phyloP scores from a whole-genome alignment of 2,888 invertebrate genomes.

The Nomada goodeniana region DNA sequence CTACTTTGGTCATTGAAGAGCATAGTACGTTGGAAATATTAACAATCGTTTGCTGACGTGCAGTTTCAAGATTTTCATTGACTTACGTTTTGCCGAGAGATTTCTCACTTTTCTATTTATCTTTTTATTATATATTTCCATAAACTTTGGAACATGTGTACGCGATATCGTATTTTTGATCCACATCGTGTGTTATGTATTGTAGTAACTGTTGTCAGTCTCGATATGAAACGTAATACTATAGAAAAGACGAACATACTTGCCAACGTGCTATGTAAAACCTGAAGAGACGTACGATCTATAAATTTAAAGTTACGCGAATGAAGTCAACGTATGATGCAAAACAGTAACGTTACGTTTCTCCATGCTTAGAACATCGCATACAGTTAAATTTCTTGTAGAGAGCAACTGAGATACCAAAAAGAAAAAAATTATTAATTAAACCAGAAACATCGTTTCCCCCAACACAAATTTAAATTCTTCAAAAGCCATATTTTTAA shows the following conservation, averaged over 20 bases:
- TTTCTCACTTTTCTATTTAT: neutral
- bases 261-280: constrained; percentile 47
- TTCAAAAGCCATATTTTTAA: constrained; percentile 1
- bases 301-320: constrained; percentile 37
- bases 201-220: constrained; percentile 42
- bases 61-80: constrained; percentile 8
- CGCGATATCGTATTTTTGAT: constrained; percentile 12
- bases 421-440: constrained; percentile 12
- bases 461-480: neutral
- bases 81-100: neutral
- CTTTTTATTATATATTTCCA: neutral
- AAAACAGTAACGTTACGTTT: constrained; percentile 28
- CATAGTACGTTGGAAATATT: constrained; percentile 43
- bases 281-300: constrained; percentile 34
- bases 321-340: constrained; percentile 16
- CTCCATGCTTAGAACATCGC: constrained; percentile 14
- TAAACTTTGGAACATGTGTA: constrained; percentile 9
- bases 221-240: constrained; percentile 38
- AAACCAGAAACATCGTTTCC: constrained; percentile 1
- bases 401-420: constrained; percentile 39
- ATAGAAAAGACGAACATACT: constrained; percentile 10
- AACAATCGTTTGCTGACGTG: constrained; percentile 28
- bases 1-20: constrained; percentile 67
- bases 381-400: constrained; percentile 19
- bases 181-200: constrained; percentile 23